Base-by-base conservation (phyloP, 2,888 invertebrate genomes). In the Gortyna flavago region DNA sequence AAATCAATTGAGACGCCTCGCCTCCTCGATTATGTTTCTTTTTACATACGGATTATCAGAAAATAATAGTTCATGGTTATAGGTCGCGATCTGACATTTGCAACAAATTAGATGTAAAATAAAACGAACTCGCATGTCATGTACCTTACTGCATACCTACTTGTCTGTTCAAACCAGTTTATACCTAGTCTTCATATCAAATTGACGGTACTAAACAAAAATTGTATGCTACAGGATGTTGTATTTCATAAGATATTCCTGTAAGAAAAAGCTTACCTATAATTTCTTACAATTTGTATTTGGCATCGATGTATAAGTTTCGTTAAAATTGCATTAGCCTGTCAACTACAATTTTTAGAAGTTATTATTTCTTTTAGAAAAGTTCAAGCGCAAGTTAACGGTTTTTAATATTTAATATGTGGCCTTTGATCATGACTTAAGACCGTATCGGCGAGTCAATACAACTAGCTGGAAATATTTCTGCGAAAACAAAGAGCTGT, bases 21-120 rank as follows among this genome's bases (percentile, higher is more conserved):
- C 38, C 41, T 38, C 35, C 21, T 51, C 9, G 5, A 29, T 66
- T 41, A 61, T 62, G 44, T 54, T 57, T 74, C 0, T 62, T 79
- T 73, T 82, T 54, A 44, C 9, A 32, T 38, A 38, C 13, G 51
- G 41, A 61, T 59, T 71, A 64, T 59, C 41, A 51, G n/a, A 68
- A 83, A 32, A 75, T 61, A 13, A 38, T 4, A 75, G 66, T 61
- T 80, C 75, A 71, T 35, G 79, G 71, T 68, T 68, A 61, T 65
- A 79, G 80, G 75, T 83, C 69, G 48, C 29, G 25, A 62, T 29
- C 65, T 80, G 82, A 72, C 84, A 75, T 83, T 83, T 83, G 57
- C 51, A 79, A 8, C 11, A 67, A 75, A 75, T 83, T 79, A 69
- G 44, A 65, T 65, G 38, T 68, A 29, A 67, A 75, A 79, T 54